phyloP scores from a whole-genome alignment of 2,797 vertebrate species.

The Eupleurogrammus muticus region DNA sequence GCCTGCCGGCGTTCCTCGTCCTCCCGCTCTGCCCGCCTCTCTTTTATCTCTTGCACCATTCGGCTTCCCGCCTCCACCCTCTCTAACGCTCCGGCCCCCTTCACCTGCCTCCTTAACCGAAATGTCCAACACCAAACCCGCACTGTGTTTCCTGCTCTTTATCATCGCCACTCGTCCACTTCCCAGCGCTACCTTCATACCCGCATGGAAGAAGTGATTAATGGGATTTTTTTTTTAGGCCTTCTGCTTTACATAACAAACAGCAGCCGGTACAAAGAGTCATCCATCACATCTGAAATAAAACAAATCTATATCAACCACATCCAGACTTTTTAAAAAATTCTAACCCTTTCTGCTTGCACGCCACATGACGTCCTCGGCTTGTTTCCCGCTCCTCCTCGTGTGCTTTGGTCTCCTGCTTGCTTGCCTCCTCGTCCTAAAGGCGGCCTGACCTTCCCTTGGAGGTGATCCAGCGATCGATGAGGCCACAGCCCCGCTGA shows the following conservation, averaged over 20 bases:
- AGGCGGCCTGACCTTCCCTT: conserved; percentile 66
- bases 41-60: conserved; percentile 49
- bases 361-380: not conserved
- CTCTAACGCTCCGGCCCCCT: conserved; percentile 40
- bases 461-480: conserved; percentile 73
- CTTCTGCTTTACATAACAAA: conserved; percentile 1
- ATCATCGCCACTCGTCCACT: conserved; percentile 1
- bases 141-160: conserved; percentile 30
- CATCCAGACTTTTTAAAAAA: conserved; percentile 3
- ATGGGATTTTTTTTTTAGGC: conserved; percentile 13
- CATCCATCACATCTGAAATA: conserved; percentile 27
- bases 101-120: conserved; percentile 28
- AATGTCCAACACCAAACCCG: conserved; percentile 27
- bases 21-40: conserved; percentile 45
- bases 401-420: conserved; percentile 37
- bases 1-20: conserved; percentile 52
- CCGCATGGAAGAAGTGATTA: not conserved
- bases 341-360: conserved; percentile 14
- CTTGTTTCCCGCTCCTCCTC: conserved; percentile 3
- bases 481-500: conserved; percentile 63
- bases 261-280: conserved; percentile 1
- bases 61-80: conserved; percentile 54
- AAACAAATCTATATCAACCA: not conserved
- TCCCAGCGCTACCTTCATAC: not conserved
- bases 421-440: conserved; percentile 34